These are phyloP conservation scores for Rhinichthys klamathensis DNA, from an alignment of 2,113 vertebrate genomes.

Conservation along the genomic window DNA sequence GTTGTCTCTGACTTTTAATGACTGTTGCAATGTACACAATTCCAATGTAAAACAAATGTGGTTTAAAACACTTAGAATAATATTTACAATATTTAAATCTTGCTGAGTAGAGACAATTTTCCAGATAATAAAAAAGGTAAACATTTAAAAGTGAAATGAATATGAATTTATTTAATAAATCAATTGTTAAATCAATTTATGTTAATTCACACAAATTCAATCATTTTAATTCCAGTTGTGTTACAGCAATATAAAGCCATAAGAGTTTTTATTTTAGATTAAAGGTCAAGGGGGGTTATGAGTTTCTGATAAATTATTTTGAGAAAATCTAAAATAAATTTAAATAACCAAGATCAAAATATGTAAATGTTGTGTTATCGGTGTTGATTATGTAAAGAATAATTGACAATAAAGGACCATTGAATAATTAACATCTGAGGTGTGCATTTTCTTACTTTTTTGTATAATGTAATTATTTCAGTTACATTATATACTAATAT, in stretches of 20 bases:
- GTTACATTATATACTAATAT: no score
- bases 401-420: no score
- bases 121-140: not conserved
- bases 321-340: not conserved
- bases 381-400: no score
- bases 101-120: no score
- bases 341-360: no score
- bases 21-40: not conserved
- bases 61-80: not conserved
- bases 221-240: not conserved
- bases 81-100: not conserved
- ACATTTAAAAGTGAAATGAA: not conserved
- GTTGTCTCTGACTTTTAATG: not conserved
- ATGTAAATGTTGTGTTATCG: no score
- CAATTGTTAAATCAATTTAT: not conserved
- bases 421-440: no score
- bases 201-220: not conserved
- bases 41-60: not conserved
- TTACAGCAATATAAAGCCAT: not conserved
- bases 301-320: not conserved
- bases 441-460: no score
- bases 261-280: not conserved
- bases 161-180: not conserved
- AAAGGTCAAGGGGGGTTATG: not conserved
- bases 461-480: no score